Base-by-base conservation (phyloP, 2,113 vertebrate genomes). In the Malurus alboscapulatus region DNA sequence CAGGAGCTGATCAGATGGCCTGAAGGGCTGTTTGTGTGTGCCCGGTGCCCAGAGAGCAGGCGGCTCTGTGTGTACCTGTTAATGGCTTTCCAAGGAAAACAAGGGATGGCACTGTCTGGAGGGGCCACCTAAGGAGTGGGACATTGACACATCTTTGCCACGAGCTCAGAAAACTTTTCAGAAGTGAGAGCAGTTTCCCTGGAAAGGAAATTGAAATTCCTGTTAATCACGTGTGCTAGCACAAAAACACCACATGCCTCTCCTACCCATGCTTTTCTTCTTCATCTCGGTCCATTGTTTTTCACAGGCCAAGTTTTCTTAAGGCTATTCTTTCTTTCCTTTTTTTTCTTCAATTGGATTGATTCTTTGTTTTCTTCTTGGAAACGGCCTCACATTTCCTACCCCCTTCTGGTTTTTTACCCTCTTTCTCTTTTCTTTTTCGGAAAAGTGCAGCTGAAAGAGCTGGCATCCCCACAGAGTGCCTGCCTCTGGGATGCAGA, bases 31-130 rank as follows among this genome's bases (percentile, higher is more conserved):
- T 27, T 78, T 22, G 30, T 59, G 38, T 67, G n/a, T 66, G 51
- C 66, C 74, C 65, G 75, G n/a, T 55, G 82, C 76, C 54, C 38
- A 59, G 40, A 53, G 67, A 88, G 42, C 40, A 38, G 42, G 24
- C 1, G 1, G 44, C 20, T 88, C 36, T 78, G 17, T 45, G 27
- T 61, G 4, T 78, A 62, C 26, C 45, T 83, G 44, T 54, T 68
- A 73, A 67, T 59, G 71, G 38, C 34, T 85, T 94, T 92, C 84
- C 84, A 40, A 77, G 45, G 89, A 83, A 91, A 83, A 76, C 14
- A 27, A 50, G 42, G 29, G 20, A 62, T 51, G 3, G 18, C 58
- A 9, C 0, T 53, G 36, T 51, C 51, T 38, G 36, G 26, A 92
- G 73, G 40, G 32, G 24, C 71, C 34, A 66, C 47, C 47, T 63